These are phyloP conservation scores for Ptychadena robeensis DNA, from an alignment of 2,797 vertebrate species.

Conservation along the genomic window DNA sequence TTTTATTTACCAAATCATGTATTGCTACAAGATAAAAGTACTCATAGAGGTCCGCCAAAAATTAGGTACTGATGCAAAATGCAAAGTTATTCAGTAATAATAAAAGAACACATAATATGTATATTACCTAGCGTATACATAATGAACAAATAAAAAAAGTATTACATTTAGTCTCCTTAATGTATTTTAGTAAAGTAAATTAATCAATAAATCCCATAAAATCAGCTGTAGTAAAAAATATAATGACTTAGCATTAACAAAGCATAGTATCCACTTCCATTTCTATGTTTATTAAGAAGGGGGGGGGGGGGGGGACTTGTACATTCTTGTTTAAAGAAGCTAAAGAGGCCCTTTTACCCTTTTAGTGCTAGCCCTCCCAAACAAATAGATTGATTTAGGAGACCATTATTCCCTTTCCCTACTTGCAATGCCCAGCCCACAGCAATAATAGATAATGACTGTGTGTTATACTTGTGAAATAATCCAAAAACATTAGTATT, in stretches of 20 bases:
- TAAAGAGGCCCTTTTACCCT: not conserved
- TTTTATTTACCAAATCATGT: no score
- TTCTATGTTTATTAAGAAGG: not conserved
- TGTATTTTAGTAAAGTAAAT: not conserved
- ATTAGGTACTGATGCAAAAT: no score
- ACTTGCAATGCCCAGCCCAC: not conserved
- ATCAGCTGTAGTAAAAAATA: not conserved
- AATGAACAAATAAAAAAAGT: no score
- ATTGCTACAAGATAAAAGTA: no score
- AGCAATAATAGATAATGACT: not conserved
- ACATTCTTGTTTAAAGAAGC: not conserved
- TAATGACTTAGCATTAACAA: not conserved
- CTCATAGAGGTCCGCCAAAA: no score
- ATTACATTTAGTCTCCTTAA: no score
- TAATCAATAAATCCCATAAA: no score
- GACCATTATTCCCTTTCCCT: not conserved
- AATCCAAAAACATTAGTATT: not conserved
- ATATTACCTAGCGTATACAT: no score
- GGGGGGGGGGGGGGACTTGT: no score
- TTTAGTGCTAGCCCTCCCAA: not conserved
- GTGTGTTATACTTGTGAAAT: not conserved
- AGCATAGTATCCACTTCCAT: not conserved
- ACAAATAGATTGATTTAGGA: not conserved
- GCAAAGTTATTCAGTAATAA: no score
- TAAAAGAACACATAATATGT: no score